Evolutionary conservation across 2,797 vertebrate species (phyloP).

Genomic region (Anisognathus igniventris): DNA sequence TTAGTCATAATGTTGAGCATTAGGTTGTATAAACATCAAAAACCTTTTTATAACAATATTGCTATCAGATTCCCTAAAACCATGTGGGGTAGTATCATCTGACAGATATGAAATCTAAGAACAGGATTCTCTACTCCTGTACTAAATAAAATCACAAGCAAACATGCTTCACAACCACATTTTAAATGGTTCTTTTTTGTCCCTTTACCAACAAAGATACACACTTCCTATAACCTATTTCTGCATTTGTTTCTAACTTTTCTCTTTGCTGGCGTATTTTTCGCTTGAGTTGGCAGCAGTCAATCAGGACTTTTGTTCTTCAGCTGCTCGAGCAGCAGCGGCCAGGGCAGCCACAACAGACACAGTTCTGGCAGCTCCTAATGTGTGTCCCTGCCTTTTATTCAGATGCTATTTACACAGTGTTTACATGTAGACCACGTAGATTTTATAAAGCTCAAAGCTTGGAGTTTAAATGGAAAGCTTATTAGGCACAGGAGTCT

Average conservation of each 20-base stretch:
- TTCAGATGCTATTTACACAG: slow-evolving; percentile 66
- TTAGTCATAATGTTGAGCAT: background rate
- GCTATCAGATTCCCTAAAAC: background rate
- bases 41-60: background rate
- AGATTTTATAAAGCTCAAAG: slow-evolving; percentile 54
- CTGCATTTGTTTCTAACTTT: slow-evolving; percentile 30
- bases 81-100: background rate
- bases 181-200: background rate
- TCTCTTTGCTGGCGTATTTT: background rate
- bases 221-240: background rate
- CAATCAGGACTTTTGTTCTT: slow-evolving; percentile 61
- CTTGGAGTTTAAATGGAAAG: slow-evolving; percentile 68
- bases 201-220: background rate
- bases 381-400: slow-evolving; percentile 58
- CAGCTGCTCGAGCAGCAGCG: slow-evolving; percentile 63
- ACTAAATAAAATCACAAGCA: background rate
- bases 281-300: slow-evolving; percentile 62
- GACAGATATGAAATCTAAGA: background rate
- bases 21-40: background rate
- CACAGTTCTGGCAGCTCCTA: slow-evolving; percentile 62
- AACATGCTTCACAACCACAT: background rate
- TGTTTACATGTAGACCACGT: slow-evolving; percentile 74
- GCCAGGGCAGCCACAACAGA: slow-evolving; percentile 73
- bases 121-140: background rate
- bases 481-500: slow-evolving; percentile 62